Evolutionary conservation across 2,113 vertebrate genomes (phyloP), one percentile per base, ranked within the genome.

Genomic region (Galemys pyrenaicus): DNA sequence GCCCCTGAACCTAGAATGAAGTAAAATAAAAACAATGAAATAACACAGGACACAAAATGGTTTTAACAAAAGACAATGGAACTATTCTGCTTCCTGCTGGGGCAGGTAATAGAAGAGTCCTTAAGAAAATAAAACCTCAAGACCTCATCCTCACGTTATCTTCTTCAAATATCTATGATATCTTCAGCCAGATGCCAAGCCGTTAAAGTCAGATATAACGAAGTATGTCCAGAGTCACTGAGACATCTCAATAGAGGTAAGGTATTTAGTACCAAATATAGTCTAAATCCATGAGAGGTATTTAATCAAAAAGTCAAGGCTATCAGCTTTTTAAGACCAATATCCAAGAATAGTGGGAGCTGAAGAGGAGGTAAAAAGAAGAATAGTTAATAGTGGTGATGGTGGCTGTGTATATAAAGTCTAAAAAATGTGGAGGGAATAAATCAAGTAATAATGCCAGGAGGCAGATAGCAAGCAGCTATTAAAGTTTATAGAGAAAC

Each of bases 1-100:
- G 99, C 51, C 99, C 99, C 97, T 99, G 99, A 51, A 99, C 99
- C 99, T 99, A 84, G 58, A 80, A 92, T 77, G 70, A 32, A 49
- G 94, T 54, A 94, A 37, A 74, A 67, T 79, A 97, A 88, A 3
- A 71, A 98, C 97, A 97, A 98, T 98, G 98, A 98, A 98, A 89
- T 81, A 97, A 81, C 12, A 0, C 12, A 95, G 94, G 62, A 94
- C 0, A 11, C 6, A 19, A 73, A 92, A 71, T 65, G 75, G 17
- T 16, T 95, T 95, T 70, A 62, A 15, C 26, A 64, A 82, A 91
- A 86, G 54, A 92, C 4, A 95, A 56, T 87, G 79, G 51, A 87
- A 92, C 51, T 82, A 94, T 86, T 89, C 56, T 93, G 83, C 22
- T 90, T n/a, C 56, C 73, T 67, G 30, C 54, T 81, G 67, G 16